Conservation (phyloP, 2,797 vertebrate species). For the Argentina silus region DNA sequence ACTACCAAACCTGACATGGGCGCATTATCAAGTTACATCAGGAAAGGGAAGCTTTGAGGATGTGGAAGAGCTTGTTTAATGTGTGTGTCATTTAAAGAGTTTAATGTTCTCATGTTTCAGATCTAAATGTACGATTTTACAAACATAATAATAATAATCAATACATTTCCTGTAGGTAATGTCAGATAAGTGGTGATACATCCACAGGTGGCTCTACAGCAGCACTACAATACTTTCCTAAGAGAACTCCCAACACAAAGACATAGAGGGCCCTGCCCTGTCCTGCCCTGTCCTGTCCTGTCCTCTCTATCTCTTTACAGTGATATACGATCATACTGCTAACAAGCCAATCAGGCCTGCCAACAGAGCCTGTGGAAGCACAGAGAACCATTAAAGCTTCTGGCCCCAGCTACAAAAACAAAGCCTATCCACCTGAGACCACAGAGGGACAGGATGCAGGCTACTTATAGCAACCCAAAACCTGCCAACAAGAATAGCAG, state of each 20-base stretch:
- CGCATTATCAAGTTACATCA: too few species aligned
- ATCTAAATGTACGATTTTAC: too few species aligned
- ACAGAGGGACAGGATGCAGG: constrained; percentile 95
- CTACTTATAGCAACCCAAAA: constrained; percentile 96
- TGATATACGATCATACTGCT: constrained; percentile 75
- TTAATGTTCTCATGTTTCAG: too few species aligned
- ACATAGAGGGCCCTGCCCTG: not conserved
- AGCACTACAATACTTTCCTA: not conserved
- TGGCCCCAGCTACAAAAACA: constrained; percentile 88
- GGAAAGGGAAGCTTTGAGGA: too few species aligned
- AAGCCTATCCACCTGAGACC: constrained; percentile 95
- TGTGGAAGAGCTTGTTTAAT: too few species aligned
- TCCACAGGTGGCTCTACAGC: not conserved
- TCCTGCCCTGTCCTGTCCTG: not conserved
- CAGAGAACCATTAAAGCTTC: constrained; percentile 74
- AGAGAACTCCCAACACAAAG: not conserved
- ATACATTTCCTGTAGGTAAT: too few species aligned
- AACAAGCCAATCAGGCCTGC: constrained; percentile 83
- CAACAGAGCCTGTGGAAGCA: constrained; percentile 74
- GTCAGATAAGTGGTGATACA: too few species aligned
- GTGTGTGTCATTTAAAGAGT: too few species aligned
- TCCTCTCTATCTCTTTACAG: constrained; percentile 42
- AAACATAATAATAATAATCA: too few species aligned
- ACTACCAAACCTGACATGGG: not conserved
- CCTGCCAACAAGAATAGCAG: constrained; percentile 97